Conservation (phyloP, 2,888 invertebrate genomes). For the Muscina levida region DNA sequence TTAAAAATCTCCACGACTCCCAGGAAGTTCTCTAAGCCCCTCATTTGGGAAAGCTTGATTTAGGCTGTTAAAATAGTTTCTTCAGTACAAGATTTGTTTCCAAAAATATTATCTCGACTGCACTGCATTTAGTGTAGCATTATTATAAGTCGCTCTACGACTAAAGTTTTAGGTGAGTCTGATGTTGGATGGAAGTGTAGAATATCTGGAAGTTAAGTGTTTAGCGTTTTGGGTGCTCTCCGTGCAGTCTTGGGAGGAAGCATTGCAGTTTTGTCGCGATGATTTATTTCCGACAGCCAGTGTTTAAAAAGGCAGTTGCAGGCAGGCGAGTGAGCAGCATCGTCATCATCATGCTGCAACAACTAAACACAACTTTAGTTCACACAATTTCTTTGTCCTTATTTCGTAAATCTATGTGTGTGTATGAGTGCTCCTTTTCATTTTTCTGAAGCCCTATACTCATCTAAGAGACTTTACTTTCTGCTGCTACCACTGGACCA, state of each 20-base stretch:
- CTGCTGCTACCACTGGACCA: constrained; percentile 21
- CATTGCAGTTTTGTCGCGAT: constrained; percentile 66
- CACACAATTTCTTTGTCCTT: constrained; percentile 48
- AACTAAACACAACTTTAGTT: constrained; percentile 29
- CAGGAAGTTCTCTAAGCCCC: too few species aligned
- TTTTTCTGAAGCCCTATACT: neutral
- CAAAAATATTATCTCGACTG: too few species aligned
- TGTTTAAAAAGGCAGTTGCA: constrained; percentile 62
- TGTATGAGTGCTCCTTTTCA: constrained; percentile 45
- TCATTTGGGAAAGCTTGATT: too few species aligned
- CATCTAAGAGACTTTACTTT: neutral
- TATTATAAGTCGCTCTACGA: too few species aligned
- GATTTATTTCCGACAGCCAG: constrained; percentile 67
- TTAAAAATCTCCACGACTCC: too few species aligned
- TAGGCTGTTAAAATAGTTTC: too few species aligned
- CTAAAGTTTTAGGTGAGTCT: too few species aligned
- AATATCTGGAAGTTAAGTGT: too few species aligned
- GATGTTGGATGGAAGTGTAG: too few species aligned
- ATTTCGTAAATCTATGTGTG: constrained; percentile 32
- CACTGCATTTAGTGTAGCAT: too few species aligned
- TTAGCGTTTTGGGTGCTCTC: constrained; percentile 41
- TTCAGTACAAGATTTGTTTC: too few species aligned
- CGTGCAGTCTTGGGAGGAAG: neutral
- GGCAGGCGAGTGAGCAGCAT: constrained; percentile 43
- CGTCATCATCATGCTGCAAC: constrained; percentile 24